These are phyloP conservation scores for Dorcus parallelipipedus DNA, from an alignment of 2,888 invertebrate species.

Conservation along the genomic window DNA sequence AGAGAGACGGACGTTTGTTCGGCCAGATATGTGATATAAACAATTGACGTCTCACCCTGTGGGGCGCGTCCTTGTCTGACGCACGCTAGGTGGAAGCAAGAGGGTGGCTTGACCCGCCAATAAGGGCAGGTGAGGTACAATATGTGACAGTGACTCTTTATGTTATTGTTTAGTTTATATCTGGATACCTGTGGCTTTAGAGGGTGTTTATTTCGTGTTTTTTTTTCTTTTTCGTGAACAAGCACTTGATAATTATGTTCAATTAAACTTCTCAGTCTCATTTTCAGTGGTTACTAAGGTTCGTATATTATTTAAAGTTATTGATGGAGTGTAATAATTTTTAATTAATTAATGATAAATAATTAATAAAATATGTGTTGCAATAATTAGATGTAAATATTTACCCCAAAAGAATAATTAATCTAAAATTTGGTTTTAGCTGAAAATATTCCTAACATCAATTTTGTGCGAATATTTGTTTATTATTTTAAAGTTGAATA, in stretches of 20 bases:
- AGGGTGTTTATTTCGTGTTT: constrained; percentile 20
- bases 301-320: background rate
- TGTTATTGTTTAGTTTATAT: constrained; percentile 36
- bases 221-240: no score
- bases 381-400: no score
- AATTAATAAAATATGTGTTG: no score
- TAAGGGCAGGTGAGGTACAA: constrained; percentile 42
- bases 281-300: background rate
- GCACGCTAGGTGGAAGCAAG: constrained; percentile 7
- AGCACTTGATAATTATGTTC: no score
- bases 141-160: constrained; percentile 37
- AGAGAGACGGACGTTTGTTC: background rate
- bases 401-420: no score
- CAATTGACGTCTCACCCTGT: constrained; percentile 29
- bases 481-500: no score
- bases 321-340: background rate
- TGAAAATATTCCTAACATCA: no score
- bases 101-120: constrained; percentile 33
- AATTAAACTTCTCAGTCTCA: background rate
- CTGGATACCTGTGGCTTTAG: constrained; percentile 30
- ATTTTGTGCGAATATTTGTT: no score
- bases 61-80: background rate
- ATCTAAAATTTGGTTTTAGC: no score
- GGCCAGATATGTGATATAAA: constrained; percentile 12
- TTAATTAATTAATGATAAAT: no score